Evolutionary conservation across 2,113 vertebrate species (phyloP).

Genomic region (Muntiacus muntjak): DNA sequence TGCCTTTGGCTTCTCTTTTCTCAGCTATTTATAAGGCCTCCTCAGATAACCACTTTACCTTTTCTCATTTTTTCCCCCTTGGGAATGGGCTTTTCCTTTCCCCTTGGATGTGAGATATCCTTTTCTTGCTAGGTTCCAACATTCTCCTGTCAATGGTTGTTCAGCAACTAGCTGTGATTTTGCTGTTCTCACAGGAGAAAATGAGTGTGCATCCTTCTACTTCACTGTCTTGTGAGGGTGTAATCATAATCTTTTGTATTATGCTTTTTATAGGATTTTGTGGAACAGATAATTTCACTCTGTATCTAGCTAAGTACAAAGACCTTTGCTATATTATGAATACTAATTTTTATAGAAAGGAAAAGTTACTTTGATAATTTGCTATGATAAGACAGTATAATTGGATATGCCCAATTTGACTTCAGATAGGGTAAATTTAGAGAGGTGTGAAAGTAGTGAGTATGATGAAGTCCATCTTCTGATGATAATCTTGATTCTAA

Average conservation of each 20-base stretch:
- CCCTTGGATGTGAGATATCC: neutral
- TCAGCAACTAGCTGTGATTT: neutral
- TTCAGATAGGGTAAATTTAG: neutral
- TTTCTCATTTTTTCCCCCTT: neutral
- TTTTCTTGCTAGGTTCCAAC: neutral
- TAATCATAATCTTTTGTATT: neutral
- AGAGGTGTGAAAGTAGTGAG: neutral
- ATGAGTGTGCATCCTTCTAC: neutral
- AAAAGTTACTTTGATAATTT: neutral
- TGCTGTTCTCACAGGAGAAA: neutral
- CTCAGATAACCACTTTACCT: neutral
- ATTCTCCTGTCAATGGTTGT: neutral
- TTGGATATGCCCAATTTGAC: conserved; percentile 18
- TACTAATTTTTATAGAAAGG: neutral
- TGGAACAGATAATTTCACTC: neutral
- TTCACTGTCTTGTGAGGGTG: neutral
- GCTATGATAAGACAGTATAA: neutral
- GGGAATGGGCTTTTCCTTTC: neutral
- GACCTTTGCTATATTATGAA: neutral
- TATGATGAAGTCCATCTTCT: neutral
- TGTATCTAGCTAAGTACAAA: neutral
- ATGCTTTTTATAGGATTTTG: neutral
- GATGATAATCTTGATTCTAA: neutral
- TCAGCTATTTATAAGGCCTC: neutral
- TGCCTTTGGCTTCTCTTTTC: neutral